These are phyloP conservation scores for Drosophila formosana DNA, from an alignment of 2,888 invertebrate genomes.

Conservation along the genomic window DNA sequence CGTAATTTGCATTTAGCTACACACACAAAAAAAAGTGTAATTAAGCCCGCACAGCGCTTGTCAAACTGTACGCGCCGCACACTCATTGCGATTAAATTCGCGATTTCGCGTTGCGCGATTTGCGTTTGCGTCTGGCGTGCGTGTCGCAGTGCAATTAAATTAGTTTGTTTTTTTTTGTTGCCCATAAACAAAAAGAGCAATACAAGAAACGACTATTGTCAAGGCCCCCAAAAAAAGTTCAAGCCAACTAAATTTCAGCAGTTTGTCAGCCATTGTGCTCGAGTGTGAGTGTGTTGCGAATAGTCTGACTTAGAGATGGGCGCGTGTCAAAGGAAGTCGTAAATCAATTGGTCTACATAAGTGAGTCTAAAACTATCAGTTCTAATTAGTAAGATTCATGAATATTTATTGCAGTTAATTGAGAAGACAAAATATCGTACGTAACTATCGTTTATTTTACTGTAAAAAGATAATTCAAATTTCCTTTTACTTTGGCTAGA, in stretches of 20 bases:
- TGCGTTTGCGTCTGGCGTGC: slow-evolving; percentile 59
- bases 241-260: slow-evolving; percentile 35
- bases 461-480: neutral
- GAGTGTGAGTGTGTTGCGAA: slow-evolving; percentile 11
- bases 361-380: neutral
- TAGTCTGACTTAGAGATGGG: slow-evolving; percentile 34
- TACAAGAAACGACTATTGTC: slow-evolving; percentile 53
- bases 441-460: neutral
- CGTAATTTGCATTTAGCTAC: slow-evolving; percentile 63
- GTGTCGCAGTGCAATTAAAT: slow-evolving; percentile 65
- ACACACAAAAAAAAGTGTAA: slow-evolving; percentile 34
- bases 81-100: slow-evolving; percentile 36
- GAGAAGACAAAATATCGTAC: neutral
- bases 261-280: slow-evolving; percentile 40
- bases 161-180: slow-evolving; percentile 24
- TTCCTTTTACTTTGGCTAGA: neutral
- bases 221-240: slow-evolving; percentile 47
- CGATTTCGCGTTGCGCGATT: slow-evolving; percentile 45
- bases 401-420: neutral
- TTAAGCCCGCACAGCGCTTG: slow-evolving; percentile 55
- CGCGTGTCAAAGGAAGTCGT: slow-evolving; percentile 29
- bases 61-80: slow-evolving; percentile 41
- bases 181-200: slow-evolving; percentile 23
- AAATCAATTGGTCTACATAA: neutral
- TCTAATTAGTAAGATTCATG: neutral